Evolutionary conservation across 2,113 vertebrate species (phyloP), one percentile per base, ranked within the genome.

Genomic region (Tragelaphus strepsiceros): DNA sequence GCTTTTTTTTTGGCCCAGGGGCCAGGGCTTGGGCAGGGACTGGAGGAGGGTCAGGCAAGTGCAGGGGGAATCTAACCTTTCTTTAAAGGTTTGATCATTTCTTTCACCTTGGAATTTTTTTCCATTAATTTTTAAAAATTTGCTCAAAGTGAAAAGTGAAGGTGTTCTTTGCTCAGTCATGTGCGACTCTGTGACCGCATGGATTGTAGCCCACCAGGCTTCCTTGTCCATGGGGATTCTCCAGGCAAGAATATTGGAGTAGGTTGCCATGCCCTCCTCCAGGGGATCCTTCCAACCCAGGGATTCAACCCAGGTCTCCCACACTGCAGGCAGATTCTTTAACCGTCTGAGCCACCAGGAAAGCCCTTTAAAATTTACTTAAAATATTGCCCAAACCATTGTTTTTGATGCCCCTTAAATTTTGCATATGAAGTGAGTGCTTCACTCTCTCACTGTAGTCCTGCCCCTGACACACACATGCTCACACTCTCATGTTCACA

Each of bases 121-220:
- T 81, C 46, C 7, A 56, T 24, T 83, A 56, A 16, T 39, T 56
- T 56, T 83, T 39, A 0, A 12, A 39, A 71, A 39, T 22, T 39
- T 71, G 39, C 19, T 71, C 39, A 35, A 13, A 39, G n/a, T 22
- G 1, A 6, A 39, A 71, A 71, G n/a, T 21, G 35, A 71, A 71
- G 21, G 19, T 71, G 67, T 71, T 71, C 67, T 6, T 71, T 71
- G 67, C 67, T 71, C 19, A 71, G n/a, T 71, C 5, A 0, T 39
- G 10, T 71, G 5, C 0, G 2, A 39, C 67, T 74, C 67, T 74
- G 19, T 12, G n/a, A 74, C 19, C 0, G 0, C 10, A 0, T 22
- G 67, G 67, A 39, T 6, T 74, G 19, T 74, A 74, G n/a, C n/a
- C 67, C 2, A 0, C 67, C 67, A 74, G 67, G n/a, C 19, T 74